A percentile compares a stretch with the other conserved stretches of the same genome.
These are phyloP conservation scores for Crypturellus tataupa DNA, from an alignment of 2,797 vertebrate species.

Conservation along the genomic window DNA sequence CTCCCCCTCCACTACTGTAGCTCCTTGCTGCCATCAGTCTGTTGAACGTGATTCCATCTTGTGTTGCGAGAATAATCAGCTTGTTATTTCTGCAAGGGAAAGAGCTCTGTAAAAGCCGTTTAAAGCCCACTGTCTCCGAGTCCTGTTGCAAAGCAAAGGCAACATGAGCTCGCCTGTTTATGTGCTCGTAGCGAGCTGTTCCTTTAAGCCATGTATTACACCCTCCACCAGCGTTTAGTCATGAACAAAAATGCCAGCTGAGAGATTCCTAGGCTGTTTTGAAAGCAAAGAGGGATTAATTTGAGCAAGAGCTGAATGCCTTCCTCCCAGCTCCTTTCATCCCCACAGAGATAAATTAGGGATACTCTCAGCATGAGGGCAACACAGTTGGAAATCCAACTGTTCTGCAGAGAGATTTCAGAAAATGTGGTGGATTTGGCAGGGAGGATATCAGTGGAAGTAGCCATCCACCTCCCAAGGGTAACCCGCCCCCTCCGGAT, in stretches of 20 bases:
- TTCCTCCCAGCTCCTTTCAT: slow-evolving; percentile 42
- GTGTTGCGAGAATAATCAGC: slow-evolving; percentile 38
- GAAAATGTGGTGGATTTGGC: slow-evolving; percentile 29
- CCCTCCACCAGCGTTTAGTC: slow-evolving; percentile 25
- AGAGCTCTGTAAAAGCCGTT: slow-evolving; percentile 22
- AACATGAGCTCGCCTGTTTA: neutral
- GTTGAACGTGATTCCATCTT: slow-evolving; percentile 21
- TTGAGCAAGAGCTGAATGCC: slow-evolving; percentile 14
- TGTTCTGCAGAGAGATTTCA: slow-evolving; percentile 24
- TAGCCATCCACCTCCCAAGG: neutral
- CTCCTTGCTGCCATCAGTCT: slow-evolving; percentile 34
- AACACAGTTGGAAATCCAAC: slow-evolving; percentile 5
- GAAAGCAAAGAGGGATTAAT: slow-evolving; percentile 56
- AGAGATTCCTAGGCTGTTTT: slow-evolving; percentile 43
- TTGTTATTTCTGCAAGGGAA: slow-evolving; percentile 47
- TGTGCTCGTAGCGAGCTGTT: neutral
- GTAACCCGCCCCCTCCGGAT: neutral
- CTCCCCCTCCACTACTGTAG: neutral
- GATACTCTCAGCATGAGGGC: slow-evolving; percentile 28
- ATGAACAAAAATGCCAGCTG: slow-evolving; percentile 15
- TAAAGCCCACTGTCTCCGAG: neutral
- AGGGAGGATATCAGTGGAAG: slow-evolving; percentile 1
- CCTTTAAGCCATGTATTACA: slow-evolving; percentile 28
- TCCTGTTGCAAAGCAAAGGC: slow-evolving; percentile 9
- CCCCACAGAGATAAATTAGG: slow-evolving; percentile 12